A percentile compares a stretch with the other conserved stretches of the same genome.
Conservation (phyloP, 1,140 invertebrate species). For the Drosophila obscura region DNA sequence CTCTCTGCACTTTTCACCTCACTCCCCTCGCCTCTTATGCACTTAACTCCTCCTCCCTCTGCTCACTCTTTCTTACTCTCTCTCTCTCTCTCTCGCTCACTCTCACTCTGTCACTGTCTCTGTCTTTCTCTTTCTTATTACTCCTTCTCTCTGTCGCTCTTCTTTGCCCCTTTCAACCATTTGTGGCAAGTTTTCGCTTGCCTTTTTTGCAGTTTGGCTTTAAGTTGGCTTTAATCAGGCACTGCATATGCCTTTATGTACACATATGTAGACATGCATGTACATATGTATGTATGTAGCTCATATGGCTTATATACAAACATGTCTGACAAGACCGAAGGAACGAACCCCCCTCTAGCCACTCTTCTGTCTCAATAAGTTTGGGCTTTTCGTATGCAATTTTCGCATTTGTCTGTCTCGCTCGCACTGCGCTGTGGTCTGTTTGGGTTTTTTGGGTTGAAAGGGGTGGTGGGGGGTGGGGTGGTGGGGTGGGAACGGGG, state of each 20-base stretch:
- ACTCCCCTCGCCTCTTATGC: not conserved
- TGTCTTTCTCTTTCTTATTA: conserved; percentile 5
- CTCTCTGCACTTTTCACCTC: conserved; percentile 4
- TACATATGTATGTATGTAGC: not conserved
- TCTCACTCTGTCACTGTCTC: not conserved
- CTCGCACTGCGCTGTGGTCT: not conserved
- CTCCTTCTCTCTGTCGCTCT: no score
- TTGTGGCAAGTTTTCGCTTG: conserved; percentile 40
- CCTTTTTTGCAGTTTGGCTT: conserved; percentile 41
- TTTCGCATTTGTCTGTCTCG: conserved; percentile 64
- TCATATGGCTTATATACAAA: conserved; percentile 6
- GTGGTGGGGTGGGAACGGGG: conserved; percentile 22
- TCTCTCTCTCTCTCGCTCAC: conserved; percentile 5
- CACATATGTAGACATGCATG: not conserved
- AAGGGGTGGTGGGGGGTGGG: not conserved
- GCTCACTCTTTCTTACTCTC: not conserved
- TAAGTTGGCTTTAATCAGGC: conserved; percentile 57
- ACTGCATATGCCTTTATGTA: conserved; percentile 25
- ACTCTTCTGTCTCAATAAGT: conserved; percentile 64
- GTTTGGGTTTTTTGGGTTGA: not conserved
- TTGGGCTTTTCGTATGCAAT: conserved; percentile 74
- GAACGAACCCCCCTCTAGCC: not conserved
- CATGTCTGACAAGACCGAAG: conserved; percentile 40
- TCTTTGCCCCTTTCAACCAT: not conserved
- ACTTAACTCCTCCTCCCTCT: not conserved